Conservation (phyloP, 2,888 invertebrate species). For the Acheta domesticus region DNA sequence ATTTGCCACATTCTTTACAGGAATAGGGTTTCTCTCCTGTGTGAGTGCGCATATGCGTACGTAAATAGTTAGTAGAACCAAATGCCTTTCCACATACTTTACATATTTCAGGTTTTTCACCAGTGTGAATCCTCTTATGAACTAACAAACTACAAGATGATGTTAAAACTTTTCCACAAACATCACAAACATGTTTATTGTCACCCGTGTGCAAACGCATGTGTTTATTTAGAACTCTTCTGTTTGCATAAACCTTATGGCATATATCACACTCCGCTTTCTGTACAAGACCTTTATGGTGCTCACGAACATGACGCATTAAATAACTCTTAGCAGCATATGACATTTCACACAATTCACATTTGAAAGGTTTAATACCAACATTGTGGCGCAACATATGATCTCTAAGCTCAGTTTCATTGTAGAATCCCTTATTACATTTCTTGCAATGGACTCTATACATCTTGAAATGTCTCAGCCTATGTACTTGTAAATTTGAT, state of each 20-base stretch:
- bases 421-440: constrained; percentile 56
- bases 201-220: not conserved
- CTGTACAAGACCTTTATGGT: not conserved
- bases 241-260: not conserved
- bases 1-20: not conserved
- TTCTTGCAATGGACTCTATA: constrained; percentile 55
- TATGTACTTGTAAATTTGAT: constrained; percentile 53
- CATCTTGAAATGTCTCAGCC: constrained; percentile 55
- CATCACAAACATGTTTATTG: constrained; percentile 12
- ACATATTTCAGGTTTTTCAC: constrained; percentile 18
- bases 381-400: constrained; percentile 57
- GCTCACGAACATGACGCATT: constrained; percentile 11
- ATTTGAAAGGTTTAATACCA: constrained; percentile 53
- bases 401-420: constrained; percentile 52
- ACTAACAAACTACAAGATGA: not conserved
- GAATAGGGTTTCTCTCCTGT: constrained; percentile 22
- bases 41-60: not conserved
- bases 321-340: not conserved
- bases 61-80: not conserved
- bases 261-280: constrained; percentile 24
- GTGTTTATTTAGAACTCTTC: constrained; percentile 18
- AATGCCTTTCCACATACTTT: constrained; percentile 11
- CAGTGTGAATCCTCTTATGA: constrained; percentile 23
- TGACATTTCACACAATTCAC: constrained; percentile 43
- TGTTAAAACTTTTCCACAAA: constrained; percentile 20